Conservation (phyloP, 2,888 invertebrate species). For the Chrysolina oricalcia region DNA sequence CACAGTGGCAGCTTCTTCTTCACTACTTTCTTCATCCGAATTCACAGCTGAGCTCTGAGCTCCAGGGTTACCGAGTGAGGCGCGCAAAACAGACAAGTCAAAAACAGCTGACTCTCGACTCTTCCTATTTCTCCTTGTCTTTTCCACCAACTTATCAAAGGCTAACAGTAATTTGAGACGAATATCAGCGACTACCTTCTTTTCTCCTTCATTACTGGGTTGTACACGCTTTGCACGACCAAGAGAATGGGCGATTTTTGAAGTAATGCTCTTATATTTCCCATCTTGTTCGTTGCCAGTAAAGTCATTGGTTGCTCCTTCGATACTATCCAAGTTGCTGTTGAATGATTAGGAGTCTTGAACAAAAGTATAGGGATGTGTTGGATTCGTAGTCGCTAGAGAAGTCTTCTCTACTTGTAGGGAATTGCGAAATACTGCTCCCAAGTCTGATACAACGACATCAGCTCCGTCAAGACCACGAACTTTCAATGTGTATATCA, state of each 20-base stretch:
- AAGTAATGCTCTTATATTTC: no score
- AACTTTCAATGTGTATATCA: neutral
- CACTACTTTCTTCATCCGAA: neutral
- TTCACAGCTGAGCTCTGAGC: neutral
- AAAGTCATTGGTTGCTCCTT: neutral
- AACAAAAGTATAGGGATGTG: no score
- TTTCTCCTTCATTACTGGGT: no score
- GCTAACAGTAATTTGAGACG: neutral
- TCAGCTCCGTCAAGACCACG: no score
- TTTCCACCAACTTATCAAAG: constrained; percentile 1
- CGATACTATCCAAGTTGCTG: neutral
- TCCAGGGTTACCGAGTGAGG: neutral
- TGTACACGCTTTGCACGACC: no score
- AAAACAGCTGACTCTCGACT: neutral
- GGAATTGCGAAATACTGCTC: neutral
- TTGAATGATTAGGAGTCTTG: neutral
- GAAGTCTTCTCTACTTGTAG: no score
- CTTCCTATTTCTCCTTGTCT: neutral
- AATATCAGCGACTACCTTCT: neutral
- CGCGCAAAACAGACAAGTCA: neutral
- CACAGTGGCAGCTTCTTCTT: neutral
- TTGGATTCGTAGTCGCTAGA: no score
- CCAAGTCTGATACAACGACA: no score
- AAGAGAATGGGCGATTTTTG: no score
- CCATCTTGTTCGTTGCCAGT: neutral